These are phyloP conservation scores for Melinaea marsaeus DNA, from an alignment of 2,888 invertebrate genomes.

Conservation along the genomic window DNA sequence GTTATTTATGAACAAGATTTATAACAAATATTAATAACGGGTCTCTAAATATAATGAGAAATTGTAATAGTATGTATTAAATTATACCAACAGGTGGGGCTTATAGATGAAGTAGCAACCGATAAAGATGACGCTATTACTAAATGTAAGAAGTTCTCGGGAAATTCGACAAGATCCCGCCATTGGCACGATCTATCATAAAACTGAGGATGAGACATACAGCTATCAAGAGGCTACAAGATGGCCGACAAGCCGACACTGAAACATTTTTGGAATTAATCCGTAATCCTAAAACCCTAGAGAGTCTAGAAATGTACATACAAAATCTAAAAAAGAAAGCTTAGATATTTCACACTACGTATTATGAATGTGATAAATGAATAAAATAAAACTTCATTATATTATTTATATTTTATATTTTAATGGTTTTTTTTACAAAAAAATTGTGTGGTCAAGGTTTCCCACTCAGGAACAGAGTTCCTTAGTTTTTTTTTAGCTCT, in stretches of 20 bases:
- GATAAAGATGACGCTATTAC: conserved; percentile 82
- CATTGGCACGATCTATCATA: conserved; percentile 76
- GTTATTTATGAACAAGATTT: too few species aligned
- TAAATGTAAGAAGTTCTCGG: conserved; percentile 82
- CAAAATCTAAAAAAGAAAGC: conserved; percentile 81
- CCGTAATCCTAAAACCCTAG: conserved; percentile 82
- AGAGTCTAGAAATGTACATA: conserved; percentile 84
- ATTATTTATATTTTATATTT: too few species aligned
- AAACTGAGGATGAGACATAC: conserved; percentile 74
- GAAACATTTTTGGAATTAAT: conserved; percentile 79
- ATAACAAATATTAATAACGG: too few species aligned
- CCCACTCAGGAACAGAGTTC: too few species aligned
- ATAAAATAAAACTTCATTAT: too few species aligned
- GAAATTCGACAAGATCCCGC: conserved; percentile 81
- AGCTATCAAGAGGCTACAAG: conserved; percentile 73
- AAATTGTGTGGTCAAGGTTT: too few species aligned
- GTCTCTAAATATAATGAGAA: too few species aligned
- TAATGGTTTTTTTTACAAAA: too few species aligned
- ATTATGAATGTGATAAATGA: too few species aligned
- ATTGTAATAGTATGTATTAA: not conserved
- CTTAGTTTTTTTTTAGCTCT: too few species aligned
- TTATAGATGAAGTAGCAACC: conserved; percentile 85
- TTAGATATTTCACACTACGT: conserved; percentile 17
- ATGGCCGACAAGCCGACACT: conserved; percentile 80
- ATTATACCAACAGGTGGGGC: conserved; percentile 71